These are phyloP conservation scores for Serinus canaria DNA, from an alignment of 2,113 vertebrate species.

Conservation along the genomic window DNA sequence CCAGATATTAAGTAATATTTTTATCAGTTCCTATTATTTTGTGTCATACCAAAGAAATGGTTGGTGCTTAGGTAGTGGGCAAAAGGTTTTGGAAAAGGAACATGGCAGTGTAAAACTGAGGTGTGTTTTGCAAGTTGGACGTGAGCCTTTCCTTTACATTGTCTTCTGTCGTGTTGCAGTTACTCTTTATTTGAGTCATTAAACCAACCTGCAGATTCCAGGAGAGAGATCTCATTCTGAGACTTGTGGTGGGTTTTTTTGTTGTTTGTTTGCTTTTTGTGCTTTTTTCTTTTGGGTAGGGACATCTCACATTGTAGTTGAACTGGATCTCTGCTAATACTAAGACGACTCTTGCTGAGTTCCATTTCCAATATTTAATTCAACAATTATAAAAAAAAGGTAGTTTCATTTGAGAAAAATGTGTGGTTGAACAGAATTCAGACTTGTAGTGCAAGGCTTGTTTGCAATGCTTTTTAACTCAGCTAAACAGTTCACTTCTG, in stretches of 20 bases:
- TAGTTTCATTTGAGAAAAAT: neutral
- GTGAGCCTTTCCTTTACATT: neutral
- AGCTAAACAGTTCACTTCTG: slow-evolving; percentile 47
- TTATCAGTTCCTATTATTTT: neutral
- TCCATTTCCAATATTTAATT: neutral
- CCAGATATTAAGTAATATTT: neutral
- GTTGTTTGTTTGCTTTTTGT: neutral
- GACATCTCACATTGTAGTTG: neutral
- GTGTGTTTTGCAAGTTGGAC: neutral
- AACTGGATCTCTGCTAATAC: neutral
- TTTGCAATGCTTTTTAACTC: slow-evolving; percentile 40
- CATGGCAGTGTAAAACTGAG: neutral
- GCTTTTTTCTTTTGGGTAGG: neutral
- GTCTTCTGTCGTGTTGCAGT: neutral
- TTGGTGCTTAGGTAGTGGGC: neutral
- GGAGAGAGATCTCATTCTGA: neutral
- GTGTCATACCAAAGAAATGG: neutral
- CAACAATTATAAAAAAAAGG: neutral
- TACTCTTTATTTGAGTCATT: neutral
- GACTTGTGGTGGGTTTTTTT: neutral
- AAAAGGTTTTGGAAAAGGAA: neutral
- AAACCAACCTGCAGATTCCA: neutral
- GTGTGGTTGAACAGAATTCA: neutral
- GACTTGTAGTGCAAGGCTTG: neutral
- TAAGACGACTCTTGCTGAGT: neutral